A percentile compares a stretch with the other conserved stretches of the same genome.
phyloP scores from a whole-genome alignment of 2,113 vertebrate species.

The Protobothrops flavoviridis region DNA sequence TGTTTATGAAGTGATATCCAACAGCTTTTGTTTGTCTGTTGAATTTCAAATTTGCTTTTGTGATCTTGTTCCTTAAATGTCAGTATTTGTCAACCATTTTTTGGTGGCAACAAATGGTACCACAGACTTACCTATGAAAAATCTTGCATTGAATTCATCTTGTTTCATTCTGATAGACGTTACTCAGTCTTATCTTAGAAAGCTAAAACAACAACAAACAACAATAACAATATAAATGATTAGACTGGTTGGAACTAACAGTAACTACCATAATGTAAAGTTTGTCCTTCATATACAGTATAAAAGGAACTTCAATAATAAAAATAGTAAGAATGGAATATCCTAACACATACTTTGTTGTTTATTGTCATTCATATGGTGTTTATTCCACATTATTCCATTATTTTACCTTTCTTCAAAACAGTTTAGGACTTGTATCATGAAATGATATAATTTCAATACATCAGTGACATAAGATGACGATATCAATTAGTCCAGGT shows the following conservation, averaged over 20 bases:
- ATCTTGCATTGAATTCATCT: background rate
- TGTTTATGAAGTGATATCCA: conserved; percentile 78
- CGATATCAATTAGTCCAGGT: background rate
- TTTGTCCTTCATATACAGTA: background rate
- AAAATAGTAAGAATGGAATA: background rate
- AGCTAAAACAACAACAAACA: background rate
- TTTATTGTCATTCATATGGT: background rate
- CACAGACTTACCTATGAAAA: background rate
- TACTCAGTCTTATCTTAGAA: background rate
- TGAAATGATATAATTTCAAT: background rate
- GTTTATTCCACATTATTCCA: background rate
- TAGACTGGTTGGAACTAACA: background rate
- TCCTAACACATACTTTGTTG: background rate
- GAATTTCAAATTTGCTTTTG: background rate
- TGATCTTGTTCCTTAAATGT: background rate
- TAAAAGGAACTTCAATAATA: background rate
- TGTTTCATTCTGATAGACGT: background rate
- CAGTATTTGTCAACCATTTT: background rate
- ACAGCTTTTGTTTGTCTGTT: background rate
- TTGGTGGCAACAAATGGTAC: background rate
- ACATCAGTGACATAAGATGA: background rate
- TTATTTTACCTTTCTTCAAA: background rate
- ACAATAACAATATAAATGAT: background rate
- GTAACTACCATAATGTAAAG: background rate
- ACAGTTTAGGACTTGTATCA: background rate